Conservation (phyloP, 2,113 vertebrate genomes). For the Paradoxurus hermaphroditus region DNA sequence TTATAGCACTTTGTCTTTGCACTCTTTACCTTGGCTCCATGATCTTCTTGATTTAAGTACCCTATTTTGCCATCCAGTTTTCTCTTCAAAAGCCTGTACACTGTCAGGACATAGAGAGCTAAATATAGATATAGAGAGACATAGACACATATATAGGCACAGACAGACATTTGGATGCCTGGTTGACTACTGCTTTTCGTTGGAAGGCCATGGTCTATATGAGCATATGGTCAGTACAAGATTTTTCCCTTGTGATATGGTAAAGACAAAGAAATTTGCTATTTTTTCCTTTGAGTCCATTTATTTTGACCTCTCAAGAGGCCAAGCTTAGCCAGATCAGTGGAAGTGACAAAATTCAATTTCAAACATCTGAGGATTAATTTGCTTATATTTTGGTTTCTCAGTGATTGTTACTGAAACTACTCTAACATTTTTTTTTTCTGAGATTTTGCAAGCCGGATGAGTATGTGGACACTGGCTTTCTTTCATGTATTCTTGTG, state of each 20-base stretch:
- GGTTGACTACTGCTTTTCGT: neutral
- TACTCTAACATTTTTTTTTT: neutral
- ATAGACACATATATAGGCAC: neutral
- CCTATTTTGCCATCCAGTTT: neutral
- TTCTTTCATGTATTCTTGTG: neutral
- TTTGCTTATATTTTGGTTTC: conserved; percentile 13
- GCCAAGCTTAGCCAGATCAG: neutral
- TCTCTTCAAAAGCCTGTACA: neutral
- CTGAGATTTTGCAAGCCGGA: neutral
- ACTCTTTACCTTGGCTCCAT: neutral
- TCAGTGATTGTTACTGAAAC: neutral
- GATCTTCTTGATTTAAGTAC: neutral
- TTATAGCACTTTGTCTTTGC: neutral
- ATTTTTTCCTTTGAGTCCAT: neutral
- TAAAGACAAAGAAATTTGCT: neutral
- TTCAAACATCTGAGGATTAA: neutral
- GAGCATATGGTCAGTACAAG: neutral
- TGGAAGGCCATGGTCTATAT: neutral
- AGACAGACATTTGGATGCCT: neutral
- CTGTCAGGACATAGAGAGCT: neutral
- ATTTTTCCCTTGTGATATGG: neutral
- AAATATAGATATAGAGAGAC: neutral
- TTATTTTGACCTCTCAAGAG: neutral
- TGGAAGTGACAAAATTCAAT: neutral
- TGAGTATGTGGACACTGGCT: neutral